Evolutionary conservation across 2,888 invertebrate species (phyloP).

Genomic region (Herminia tarsipennalis): DNA sequence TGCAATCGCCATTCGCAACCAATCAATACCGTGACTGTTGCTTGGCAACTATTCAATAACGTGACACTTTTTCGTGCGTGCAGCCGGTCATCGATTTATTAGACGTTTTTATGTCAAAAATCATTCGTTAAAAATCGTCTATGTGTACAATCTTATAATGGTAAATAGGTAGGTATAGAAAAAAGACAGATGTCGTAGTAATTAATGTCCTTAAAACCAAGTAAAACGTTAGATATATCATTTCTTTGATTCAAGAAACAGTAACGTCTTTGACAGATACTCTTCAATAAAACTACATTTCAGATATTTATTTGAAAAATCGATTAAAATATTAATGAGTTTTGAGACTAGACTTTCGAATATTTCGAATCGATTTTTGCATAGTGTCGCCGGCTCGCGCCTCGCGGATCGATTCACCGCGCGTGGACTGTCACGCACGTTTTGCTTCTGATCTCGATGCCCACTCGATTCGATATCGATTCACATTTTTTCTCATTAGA

Average conservation of each 20-base stretch:
- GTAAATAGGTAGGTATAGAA: too few relatives aligned
- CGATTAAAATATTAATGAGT: conserved; percentile 25
- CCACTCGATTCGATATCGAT: conserved; percentile 70
- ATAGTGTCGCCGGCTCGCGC: conserved; percentile 60
- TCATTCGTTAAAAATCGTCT: too few relatives aligned
- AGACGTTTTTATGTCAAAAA: too few relatives aligned
- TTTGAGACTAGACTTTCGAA: conserved; percentile 44
- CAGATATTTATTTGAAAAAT: conserved; percentile 10
- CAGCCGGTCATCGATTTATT: too few relatives aligned
- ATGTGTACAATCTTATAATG: too few relatives aligned
- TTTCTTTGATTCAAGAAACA: background rate
- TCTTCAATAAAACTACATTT: background rate
- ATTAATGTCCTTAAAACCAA: too few relatives aligned
- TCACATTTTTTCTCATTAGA: conserved; percentile 55
- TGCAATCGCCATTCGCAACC: too few relatives aligned
- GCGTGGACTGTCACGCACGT: conserved; percentile 78
- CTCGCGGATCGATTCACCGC: conserved; percentile 60
- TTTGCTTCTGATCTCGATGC: conserved; percentile 53
- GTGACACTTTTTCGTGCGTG: too few relatives aligned
- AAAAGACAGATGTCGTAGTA: too few relatives aligned
- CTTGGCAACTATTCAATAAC: too few relatives aligned
- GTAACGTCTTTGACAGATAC: background rate
- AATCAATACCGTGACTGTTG: too few relatives aligned
- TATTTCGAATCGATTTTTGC: conserved; percentile 67
- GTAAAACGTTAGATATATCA: too few relatives aligned